Percentiles rank a stretch among this genome's conserved stretches.
These are phyloP conservation scores for Cyphomyrus plagiostoma DNA, from an alignment of 2,113 vertebrate genomes.

Conservation along the genomic window DNA sequence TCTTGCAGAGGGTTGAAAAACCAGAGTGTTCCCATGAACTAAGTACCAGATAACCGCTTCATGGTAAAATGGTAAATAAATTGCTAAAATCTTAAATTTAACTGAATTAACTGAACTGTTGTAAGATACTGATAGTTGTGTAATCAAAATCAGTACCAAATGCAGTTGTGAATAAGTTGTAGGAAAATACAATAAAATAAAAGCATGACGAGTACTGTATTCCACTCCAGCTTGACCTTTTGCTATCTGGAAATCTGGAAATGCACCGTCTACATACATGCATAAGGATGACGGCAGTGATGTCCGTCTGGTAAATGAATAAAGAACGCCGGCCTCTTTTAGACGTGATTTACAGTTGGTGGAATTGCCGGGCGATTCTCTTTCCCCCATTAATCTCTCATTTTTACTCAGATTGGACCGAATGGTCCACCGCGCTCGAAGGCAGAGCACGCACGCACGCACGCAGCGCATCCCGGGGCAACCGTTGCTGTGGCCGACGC, in stretches of 20 bases:
- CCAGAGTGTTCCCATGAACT: background rate
- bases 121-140: background rate
- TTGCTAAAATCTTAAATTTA: background rate
- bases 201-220: background rate
- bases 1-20: constrained; percentile 18
- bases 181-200: background rate
- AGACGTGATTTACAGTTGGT: constrained; percentile 39
- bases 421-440: constrained; percentile 20
- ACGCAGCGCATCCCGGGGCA: background rate
- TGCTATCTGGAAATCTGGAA: background rate
- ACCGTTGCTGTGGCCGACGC: background rate
- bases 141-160: background rate
- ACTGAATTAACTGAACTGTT: background rate
- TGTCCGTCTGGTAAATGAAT: constrained; percentile 41
- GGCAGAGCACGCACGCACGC: background rate
- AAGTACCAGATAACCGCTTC: background rate
- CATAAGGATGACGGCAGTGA: constrained; percentile 33
- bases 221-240: background rate
- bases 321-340: constrained; percentile 40
- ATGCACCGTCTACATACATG: constrained; percentile 17
- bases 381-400: constrained; percentile 35
- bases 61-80: background rate
- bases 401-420: constrained; percentile 38
- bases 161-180: background rate
- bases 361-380: constrained; percentile 34